Percentiles rank a stretch among this genome's conserved stretches.
Evolutionary conservation across 2,113 vertebrate genomes (phyloP).

Genomic region (Turdus rufiventris): DNA sequence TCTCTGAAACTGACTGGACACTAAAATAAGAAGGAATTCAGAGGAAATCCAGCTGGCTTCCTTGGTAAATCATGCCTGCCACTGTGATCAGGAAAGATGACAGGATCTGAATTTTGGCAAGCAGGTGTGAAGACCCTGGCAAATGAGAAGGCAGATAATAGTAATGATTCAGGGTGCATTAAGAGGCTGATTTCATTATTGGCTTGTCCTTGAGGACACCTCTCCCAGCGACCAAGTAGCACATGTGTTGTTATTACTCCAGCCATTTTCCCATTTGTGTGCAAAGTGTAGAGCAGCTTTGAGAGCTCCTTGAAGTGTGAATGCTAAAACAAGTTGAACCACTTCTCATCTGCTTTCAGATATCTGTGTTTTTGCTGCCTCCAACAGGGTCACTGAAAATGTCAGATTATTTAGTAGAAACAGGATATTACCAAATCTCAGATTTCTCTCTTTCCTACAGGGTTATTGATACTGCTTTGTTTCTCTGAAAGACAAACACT

Average conservation of each 20-base stretch:
- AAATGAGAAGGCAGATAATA: neutral
- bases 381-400: constrained; percentile 8
- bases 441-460: neutral
- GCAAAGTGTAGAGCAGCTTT: neutral
- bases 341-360: neutral
- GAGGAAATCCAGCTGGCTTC: neutral
- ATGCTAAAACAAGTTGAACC: neutral
- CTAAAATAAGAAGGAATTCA: neutral
- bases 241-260: neutral
- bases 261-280: neutral
- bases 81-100: neutral
- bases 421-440: neutral
- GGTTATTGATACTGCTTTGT: rapidly evolving
- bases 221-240: neutral
- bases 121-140: neutral
- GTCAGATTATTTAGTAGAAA: neutral
- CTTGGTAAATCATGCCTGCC: neutral
- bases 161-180: neutral
- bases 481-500: neutral
- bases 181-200: neutral
- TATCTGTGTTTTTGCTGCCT: constrained; percentile 44
- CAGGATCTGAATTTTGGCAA: neutral
- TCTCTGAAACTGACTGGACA: neutral
- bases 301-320: neutral
- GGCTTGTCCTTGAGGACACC: neutral